Evolutionary conservation across 2,888 invertebrate genomes (phyloP), one percentile per base, ranked within the genome.

Genomic region (Cryptus armator): DNA sequence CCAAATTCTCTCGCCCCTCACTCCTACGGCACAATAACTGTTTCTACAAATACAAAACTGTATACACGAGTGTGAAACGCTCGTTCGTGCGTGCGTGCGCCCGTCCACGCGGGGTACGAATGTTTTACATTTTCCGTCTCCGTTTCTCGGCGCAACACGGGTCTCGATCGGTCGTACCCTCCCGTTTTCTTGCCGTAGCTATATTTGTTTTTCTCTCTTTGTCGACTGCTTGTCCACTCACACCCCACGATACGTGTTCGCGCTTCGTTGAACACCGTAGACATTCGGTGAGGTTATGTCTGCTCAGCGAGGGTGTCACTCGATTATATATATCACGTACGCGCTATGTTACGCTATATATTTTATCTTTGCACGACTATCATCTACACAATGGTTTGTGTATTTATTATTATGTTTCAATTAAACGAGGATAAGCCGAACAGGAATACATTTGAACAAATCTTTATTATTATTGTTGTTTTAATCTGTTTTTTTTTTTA

Each of bases 11-110:
- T 83, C 84, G 82, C 86, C 87, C 85, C 87, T 89, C 88, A 86
- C 85, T 83, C 79, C 85, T 86, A 88, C 84, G 86, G 83, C 37
- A 91, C 89, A 91, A 91, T 89, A 87, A 85, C 86, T 70, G 87
- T 90, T 90, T 90, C 87, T 86, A 89, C 87, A 89, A 90, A 90
- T 90, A 90, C 89, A 89, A 90, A 90, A 88, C 88, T 87, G 88
- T 87, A 87, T 85, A 86, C 84, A 86, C 85, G 82, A 77, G 72
- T 67, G 85, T 76, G 77, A 66, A 82, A 75, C 62, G 48, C 56
- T 77, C 37, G 71, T 59, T 76, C 37, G 19, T 37, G 66, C 68
- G 81, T 72, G 76, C 76, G 16, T 56, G 68, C 51, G 16, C 44
- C 64, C 44, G 70, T 72, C 66, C 76, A 48, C 59, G 16, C 59